Evolutionary conservation across 1,140 invertebrate species (phyloP).

Genomic region (Idris sp.): DNA sequence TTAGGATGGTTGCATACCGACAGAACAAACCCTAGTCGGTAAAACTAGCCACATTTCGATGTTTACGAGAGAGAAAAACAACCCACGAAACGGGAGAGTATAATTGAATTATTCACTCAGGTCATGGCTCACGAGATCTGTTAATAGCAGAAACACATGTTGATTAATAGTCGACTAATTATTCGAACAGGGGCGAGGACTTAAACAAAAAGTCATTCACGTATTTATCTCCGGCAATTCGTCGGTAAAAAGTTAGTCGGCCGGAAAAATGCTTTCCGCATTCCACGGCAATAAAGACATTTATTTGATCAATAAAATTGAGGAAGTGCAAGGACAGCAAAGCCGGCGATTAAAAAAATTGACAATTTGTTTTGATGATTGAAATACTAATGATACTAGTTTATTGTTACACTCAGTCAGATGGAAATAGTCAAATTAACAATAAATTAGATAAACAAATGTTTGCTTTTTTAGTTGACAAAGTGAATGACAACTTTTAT

Average conservation of each 20-base stretch:
- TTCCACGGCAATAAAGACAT: conserved; percentile 34
- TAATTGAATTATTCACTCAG: conserved; percentile 30
- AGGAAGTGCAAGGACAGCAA: conserved; percentile 20
- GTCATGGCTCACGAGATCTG: conserved; percentile 3
- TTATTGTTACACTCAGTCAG: too few species aligned
- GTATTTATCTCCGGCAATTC: conserved; percentile 3
- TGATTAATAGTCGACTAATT: conserved; percentile 38
- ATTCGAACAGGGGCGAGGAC: not conserved
- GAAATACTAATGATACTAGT: too few species aligned
- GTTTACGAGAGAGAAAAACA: too few species aligned
- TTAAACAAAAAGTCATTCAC: conserved; percentile 7
- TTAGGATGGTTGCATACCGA: conserved; percentile 27
- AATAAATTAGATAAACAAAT: not conserved
- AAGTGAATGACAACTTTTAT: not conserved
- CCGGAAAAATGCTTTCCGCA: conserved; percentile 16
- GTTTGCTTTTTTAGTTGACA: not conserved
- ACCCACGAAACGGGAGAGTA: conserved; percentile 10
- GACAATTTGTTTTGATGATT: not conserved
- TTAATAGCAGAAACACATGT: conserved; percentile 18
- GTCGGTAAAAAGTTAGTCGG: not conserved
- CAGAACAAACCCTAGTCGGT: conserved; percentile 8
- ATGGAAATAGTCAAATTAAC: too few species aligned
- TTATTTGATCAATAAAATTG: conserved; percentile 53
- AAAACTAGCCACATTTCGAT: not conserved
- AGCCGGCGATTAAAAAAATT: conserved; percentile 13